Evolutionary conservation across 2,113 vertebrate species (phyloP), one percentile per base, ranked within the genome.

Genomic region (Opisthocomus hoazin): DNA sequence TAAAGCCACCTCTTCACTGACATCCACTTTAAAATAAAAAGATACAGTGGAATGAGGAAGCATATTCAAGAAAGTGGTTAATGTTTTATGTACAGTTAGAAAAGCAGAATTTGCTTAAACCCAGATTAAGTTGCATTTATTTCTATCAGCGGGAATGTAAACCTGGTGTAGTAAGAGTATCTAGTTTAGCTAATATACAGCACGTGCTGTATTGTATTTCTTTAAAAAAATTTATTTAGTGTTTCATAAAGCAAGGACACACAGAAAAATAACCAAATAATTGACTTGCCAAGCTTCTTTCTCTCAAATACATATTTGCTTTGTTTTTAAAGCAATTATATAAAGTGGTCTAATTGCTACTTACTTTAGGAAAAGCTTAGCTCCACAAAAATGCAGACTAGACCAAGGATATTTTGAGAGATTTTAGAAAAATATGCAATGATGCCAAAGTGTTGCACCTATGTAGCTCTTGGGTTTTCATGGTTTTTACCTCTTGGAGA

Each of bases 261-360:
- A 84, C 29, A 88, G 41, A 66, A 75, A 81, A 90, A 79, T n/a
- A 87, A 75, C 21, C 15, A 53, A 88, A 82, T 65, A 77, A 64
- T 8, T 63, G 39, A 76, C 85, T 93, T 41, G 71, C 8, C 23
- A 87, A 94, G 66, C 32, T 45, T 69, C 58, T 92, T 80, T 78
- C 56, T 83, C 84, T 61, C 21, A 87, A 60, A 80, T 30, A 32
- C 11, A 34, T 50, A 90, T 88, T 92, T 68, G 21, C 58, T 71
- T 96, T 92, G 90, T 95, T 97, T 98, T 97, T 89, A 94, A 91
- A 96, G 85, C 79, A 97, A 88, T 97, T 97, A 95, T 68, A 34
- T 64, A 24, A 86, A 96, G 70, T 91, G 22, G 46, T 76, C 43
- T 91, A 94, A 95, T 85, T 90, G 60, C 43, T 96, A 58, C 56